Base-by-base conservation (phyloP, 2,797 vertebrate genomes). In the Pseudopleuronectes americanus region DNA sequence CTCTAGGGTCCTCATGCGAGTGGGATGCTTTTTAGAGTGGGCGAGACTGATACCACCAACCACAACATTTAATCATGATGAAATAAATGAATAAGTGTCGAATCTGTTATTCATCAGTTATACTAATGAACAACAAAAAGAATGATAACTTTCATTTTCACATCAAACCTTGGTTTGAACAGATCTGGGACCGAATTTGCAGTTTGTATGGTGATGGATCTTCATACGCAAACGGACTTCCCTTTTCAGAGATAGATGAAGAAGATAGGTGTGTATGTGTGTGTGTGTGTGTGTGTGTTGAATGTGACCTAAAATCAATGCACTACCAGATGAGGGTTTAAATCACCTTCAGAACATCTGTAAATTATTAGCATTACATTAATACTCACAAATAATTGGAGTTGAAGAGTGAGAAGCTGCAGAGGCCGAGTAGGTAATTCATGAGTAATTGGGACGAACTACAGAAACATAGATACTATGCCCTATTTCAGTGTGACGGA, bases 401-500 rank as follows among this genome's bases (percentile, higher is more conserved):
- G 53, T 67, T 75, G 38, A 57, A 19, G 31, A 9, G 58, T 71
- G 67, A 64, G 66, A 74, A 64, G 71, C 36, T 71, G 68, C 57
- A 58, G 68, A 64, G 28, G 65, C 52, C 54, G 68, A 65, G 53
- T 8, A 33, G 59, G 43, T 67, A 49, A 71, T 66, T 71, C 48
- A 69, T 76, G 74, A 77, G 64, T 68, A 24, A 77, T 65, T 70
- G 74, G 38, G 31, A 61, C 80, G 76, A 83, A 74, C 59, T 57
- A 81, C 64, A 77, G 56, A 80, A 69, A 81, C 74, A 87, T 43
- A 73, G 68, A 87, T 76, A 77, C 81, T 78, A 78, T 86, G 77
- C 83, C 82, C 77, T 86, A 89, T 84, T 76, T 77, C 43, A 77
- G 74, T 83, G 85, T 80, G 80, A 91, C 82, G 84, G 78, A 89